phyloP scores from a whole-genome alignment of 1,140 invertebrate species.

The Pachyrhynchus sulphureomaculatus region DNA sequence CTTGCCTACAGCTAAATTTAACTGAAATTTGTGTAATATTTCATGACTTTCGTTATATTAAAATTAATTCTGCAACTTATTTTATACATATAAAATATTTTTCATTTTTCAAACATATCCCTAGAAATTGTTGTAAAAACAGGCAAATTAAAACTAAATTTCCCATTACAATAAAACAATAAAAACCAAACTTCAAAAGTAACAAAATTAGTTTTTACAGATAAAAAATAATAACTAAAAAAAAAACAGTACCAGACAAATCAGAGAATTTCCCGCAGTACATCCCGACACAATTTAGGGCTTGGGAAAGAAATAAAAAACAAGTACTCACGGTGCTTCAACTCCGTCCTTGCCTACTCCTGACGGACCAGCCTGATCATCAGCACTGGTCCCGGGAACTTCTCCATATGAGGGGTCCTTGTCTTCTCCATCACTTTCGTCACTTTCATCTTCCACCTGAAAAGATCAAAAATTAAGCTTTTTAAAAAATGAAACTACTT shows the following conservation, averaged over 20 bases:
- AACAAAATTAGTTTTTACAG: too few species aligned
- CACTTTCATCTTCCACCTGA: constrained; percentile 44
- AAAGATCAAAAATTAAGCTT: constrained; percentile 16
- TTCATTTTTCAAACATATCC: too few species aligned
- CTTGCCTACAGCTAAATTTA: too few species aligned
- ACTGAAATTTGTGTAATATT: too few species aligned
- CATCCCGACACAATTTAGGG: constrained; percentile 28
- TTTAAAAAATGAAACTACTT: not conserved
- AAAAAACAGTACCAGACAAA: constrained; percentile 8
- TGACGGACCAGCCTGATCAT: constrained; percentile 58
- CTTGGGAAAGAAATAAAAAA: constrained; percentile 35
- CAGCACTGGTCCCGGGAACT: constrained; percentile 54
- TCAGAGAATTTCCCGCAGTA: constrained; percentile 8
- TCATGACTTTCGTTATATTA: too few species aligned
- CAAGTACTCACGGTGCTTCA: constrained; percentile 60
- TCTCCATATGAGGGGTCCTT: constrained; percentile 54
- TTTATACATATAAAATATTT: too few species aligned
- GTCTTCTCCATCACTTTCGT: constrained; percentile 37
- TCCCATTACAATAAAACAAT: not conserved
- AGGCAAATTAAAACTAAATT: not conserved
- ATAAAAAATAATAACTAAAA: constrained; percentile 13
- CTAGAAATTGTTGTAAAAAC: too few species aligned
- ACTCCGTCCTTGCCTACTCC: constrained; percentile 56
- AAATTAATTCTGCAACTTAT: too few species aligned
- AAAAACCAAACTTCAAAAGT: too few species aligned